A percentile compares a stretch with the other conserved stretches of the same genome.
These are phyloP conservation scores for Anarhynchus alexandrinus DNA, from an alignment of 2,113 vertebrate species.

Conservation along the genomic window DNA sequence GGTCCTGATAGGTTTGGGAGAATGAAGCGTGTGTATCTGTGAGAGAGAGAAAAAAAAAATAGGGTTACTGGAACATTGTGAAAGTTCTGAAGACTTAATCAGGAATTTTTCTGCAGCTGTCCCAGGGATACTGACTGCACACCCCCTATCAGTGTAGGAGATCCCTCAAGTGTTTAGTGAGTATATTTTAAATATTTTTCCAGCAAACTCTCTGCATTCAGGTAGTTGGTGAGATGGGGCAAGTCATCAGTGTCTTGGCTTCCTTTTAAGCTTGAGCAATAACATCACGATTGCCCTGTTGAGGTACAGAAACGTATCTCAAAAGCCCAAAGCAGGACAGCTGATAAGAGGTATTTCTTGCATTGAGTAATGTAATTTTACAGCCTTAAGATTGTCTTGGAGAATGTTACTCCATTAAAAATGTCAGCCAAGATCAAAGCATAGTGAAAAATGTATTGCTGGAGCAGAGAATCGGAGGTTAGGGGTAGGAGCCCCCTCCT, in stretches of 20 bases:
- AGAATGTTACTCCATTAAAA: constrained; percentile 55
- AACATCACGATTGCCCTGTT: neutral
- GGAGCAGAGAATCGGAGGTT: neutral
- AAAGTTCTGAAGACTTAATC: neutral
- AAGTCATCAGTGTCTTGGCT: neutral
- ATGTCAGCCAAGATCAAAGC: constrained; percentile 52
- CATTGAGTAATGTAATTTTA: constrained; percentile 66
- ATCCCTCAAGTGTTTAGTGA: neutral
- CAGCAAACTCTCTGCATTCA: neutral
- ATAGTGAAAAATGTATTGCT: constrained; percentile 19
- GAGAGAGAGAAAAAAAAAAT: neutral
- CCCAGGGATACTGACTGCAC: neutral
- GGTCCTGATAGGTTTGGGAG: neutral
- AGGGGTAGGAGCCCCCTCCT: neutral
- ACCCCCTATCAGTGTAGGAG: neutral
- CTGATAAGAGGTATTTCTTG: constrained; percentile 61
- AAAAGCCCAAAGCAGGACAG: constrained; percentile 41
- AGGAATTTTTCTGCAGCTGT: neutral
- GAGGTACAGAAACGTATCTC: constrained; percentile 35
- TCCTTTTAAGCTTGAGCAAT: neutral
- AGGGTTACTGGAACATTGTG: neutral
- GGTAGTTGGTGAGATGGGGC: neutral
- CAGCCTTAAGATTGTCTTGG: constrained; percentile 46
- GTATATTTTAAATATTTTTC: neutral
- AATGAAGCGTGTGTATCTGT: neutral